phyloP scores from a whole-genome alignment of 2,797 vertebrate genomes.

The Phataginus tetradactyla region DNA sequence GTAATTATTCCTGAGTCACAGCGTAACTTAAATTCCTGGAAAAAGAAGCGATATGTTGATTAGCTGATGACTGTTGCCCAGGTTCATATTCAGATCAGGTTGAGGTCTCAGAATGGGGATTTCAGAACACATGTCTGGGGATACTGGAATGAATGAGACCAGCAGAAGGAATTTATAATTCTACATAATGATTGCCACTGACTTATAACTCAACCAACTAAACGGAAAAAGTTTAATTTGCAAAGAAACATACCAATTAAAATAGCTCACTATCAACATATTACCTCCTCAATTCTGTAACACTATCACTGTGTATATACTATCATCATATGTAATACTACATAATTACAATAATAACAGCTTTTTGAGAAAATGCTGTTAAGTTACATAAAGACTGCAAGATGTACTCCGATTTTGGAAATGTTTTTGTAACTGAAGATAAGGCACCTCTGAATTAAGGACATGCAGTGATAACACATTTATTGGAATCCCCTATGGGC shows the following conservation, averaged over 20 bases:
- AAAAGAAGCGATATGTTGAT: not conserved
- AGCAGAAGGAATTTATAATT: not conserved
- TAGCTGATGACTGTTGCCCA: not conserved
- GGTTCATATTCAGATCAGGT: not conserved
- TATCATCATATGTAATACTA: no score
- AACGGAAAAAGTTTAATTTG: not conserved
- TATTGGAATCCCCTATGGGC: not conserved
- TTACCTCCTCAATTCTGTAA: not conserved
- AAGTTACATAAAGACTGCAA: not conserved
- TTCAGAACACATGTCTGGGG: not conserved
- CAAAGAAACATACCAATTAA: not conserved
- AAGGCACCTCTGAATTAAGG: not conserved
- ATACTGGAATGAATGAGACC: not conserved
- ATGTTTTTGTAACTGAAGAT: not conserved
- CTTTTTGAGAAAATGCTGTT: not conserved
- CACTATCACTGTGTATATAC: no score
- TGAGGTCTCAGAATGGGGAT: not conserved
- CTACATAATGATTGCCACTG: not conserved
- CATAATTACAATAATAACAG: not conserved
- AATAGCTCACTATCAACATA: not conserved
- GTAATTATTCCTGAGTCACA: not conserved
- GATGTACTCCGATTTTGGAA: not conserved
- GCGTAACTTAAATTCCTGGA: not conserved
- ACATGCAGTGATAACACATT: not conserved
- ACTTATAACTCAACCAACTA: not conserved